Conservation (phyloP, 2,888 invertebrate species). For the Andrena hattorfiana region DNA sequence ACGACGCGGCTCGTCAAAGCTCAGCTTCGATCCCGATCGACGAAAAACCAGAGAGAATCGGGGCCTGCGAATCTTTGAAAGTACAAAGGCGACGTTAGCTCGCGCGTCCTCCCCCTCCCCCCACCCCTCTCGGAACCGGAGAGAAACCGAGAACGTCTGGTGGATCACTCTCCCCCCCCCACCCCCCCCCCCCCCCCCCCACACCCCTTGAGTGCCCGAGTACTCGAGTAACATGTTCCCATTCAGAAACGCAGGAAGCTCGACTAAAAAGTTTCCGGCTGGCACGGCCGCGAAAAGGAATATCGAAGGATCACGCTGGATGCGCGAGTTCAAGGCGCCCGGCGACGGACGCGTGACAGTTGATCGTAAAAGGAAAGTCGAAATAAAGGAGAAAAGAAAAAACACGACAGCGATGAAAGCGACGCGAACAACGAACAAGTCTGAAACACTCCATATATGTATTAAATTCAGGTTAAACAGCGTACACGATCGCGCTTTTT, state of each 20-base stretch:
- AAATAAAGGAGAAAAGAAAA: constrained; percentile 10
- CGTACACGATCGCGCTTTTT: constrained; percentile 72
- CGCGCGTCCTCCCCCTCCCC: background rate
- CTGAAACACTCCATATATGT: constrained; percentile 81
- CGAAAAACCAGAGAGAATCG: background rate
- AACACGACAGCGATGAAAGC: constrained; percentile 33
- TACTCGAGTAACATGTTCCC: constrained; percentile 40
- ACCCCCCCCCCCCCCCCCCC: too few relatives aligned
- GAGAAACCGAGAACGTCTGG: background rate
- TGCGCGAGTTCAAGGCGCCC: background rate
- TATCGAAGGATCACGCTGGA: constrained; percentile 16
- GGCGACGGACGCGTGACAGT: constrained; percentile 16
- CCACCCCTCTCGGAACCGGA: too few relatives aligned
- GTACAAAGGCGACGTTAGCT: background rate
- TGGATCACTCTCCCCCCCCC: background rate
- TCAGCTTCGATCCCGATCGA: background rate
- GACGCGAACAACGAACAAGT: constrained; percentile 66
- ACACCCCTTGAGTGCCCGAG: background rate
- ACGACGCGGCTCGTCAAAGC: background rate
- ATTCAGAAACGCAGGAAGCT: constrained; percentile 24
- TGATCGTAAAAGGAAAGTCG: too few relatives aligned
- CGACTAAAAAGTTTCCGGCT: constrained; percentile 2
- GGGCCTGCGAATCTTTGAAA: background rate
- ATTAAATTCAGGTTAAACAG: constrained; percentile 78
- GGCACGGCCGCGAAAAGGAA: background rate